Evolutionary conservation across 2,888 invertebrate species (phyloP).

Genomic region (Lithophane ornitopus): DNA sequence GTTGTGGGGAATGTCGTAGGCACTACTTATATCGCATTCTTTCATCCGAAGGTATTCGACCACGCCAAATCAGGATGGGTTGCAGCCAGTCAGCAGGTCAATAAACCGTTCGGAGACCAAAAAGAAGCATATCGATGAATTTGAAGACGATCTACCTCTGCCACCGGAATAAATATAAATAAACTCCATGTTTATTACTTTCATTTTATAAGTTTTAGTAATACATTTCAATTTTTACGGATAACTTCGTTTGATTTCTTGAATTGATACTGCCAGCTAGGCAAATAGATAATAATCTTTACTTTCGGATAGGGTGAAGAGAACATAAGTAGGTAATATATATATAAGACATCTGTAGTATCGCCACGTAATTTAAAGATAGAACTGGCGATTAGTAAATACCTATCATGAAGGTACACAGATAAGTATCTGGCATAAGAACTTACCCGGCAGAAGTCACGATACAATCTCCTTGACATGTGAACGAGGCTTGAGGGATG

Average conservation of each 20-base stretch:
- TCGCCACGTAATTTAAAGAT: slow-evolving; percentile 4
- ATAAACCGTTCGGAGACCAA: slow-evolving; percentile 72
- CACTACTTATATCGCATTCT: slow-evolving; percentile 2
- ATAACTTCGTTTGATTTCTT: neutral
- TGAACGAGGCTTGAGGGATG: neutral
- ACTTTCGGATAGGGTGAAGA: slow-evolving; percentile 13
- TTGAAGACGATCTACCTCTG: slow-evolving; percentile 86
- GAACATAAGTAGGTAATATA: neutral
- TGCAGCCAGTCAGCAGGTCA: slow-evolving; percentile 75
- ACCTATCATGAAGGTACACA: neutral
- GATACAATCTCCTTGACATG: neutral
- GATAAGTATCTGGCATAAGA: neutral
- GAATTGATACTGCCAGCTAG: neutral
- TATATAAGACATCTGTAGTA: neutral
- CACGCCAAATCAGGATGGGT: slow-evolving; percentile 69
- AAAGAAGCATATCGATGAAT: slow-evolving; percentile 80
- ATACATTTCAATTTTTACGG: slow-evolving; percentile 35
- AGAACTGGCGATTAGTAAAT: neutral
- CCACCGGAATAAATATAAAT: slow-evolving; percentile 83
- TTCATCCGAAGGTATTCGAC: slow-evolving; percentile 68
- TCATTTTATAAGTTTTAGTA: slow-evolving; percentile 29
- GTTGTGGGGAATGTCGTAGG: neutral
- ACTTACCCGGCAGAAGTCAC: neutral
- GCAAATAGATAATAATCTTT: slow-evolving; percentile 10
- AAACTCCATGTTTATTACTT: neutral